A percentile compares a stretch with the other conserved stretches of the same genome.
phyloP scores from a whole-genome alignment of 2,113 vertebrate species.

The Noctilio leporinus region DNA sequence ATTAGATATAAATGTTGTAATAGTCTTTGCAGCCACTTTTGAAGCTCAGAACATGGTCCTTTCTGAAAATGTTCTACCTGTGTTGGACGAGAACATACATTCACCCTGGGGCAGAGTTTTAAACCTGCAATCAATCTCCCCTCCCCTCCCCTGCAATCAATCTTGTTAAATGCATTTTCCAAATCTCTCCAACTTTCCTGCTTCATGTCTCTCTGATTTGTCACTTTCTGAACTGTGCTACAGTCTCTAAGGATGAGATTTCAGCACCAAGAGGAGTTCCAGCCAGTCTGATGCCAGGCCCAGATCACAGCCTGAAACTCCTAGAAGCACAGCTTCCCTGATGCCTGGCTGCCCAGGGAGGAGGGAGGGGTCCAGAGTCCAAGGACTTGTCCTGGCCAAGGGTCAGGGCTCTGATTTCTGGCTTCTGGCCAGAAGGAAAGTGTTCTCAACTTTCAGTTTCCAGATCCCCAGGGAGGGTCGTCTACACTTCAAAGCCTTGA shows the following conservation, averaged over 20 bases:
- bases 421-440: background rate
- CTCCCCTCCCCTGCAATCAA: background rate
- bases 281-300: fast-evolving
- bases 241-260: background rate
- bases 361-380: too few relatives aligned
- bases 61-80: background rate
- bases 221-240: background rate
- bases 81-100: background rate
- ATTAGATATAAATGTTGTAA: background rate
- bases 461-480: background rate
- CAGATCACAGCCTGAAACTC: background rate
- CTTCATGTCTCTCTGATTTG: background rate
- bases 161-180: background rate
- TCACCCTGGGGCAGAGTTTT: background rate
- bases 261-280: background rate
- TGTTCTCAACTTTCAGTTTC: background rate
- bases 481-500: background rate
- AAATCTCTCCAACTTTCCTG: background rate
- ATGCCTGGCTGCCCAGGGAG: too few relatives aligned
- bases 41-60: background rate
- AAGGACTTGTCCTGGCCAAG: background rate
- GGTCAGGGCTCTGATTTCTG: background rate
- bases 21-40: fast-evolving
- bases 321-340: background rate
- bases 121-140: too few relatives aligned